phyloP scores from a whole-genome alignment of 1,140 invertebrate species.

The Drosophila triauraria region DNA sequence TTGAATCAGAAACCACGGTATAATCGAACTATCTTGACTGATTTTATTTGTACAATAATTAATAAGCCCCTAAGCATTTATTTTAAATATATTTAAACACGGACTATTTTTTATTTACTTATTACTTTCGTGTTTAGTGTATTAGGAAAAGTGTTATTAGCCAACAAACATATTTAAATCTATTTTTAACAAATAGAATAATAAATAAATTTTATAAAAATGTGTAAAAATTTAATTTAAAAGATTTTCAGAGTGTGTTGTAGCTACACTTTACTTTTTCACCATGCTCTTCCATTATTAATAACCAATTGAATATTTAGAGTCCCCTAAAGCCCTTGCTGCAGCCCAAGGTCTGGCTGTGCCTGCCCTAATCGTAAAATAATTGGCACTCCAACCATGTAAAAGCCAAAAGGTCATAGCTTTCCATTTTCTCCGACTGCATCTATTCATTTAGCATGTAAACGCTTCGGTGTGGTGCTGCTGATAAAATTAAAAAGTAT shows the following conservation, averaged over 20 bases:
- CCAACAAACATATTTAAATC: no score
- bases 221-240: no score
- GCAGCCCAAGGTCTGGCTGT: background rate
- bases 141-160: no score
- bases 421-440: slow-evolving; percentile 50
- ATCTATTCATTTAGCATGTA: slow-evolving; percentile 67
- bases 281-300: background rate
- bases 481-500: slow-evolving; percentile 82
- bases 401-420: background rate
- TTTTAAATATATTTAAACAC: no score
- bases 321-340: background rate
- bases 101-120: background rate
- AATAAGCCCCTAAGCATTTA: background rate
- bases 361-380: background rate
- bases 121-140: no score
- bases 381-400: slow-evolving; percentile 1
- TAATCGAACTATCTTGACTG: no score
- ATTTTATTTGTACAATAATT: no score
- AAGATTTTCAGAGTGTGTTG: no score
- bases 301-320: background rate
- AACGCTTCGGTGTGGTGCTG: slow-evolving; percentile 62
- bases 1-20: no score
- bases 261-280: no score
- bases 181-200: no score
- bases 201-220: no score